Conservation (phyloP, 2,888 invertebrate genomes). For the Polyploca ridens region DNA sequence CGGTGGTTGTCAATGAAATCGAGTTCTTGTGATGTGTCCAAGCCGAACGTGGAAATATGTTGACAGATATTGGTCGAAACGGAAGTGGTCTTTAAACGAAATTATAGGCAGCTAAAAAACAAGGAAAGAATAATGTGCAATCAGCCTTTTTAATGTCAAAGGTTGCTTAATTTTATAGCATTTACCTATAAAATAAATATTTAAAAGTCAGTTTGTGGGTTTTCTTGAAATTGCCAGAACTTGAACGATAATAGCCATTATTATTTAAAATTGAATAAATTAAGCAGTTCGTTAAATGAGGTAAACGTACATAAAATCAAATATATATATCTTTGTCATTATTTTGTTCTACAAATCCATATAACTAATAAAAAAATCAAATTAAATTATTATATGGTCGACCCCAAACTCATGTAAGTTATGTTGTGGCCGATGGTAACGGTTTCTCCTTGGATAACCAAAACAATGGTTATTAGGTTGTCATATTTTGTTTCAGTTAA, state of each 20-base stretch:
- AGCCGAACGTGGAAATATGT: slow-evolving; percentile 80
- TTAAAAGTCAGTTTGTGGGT: slow-evolving; percentile 2
- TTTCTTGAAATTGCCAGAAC: not conserved
- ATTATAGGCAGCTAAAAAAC: slow-evolving; percentile 77
- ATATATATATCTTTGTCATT: no score
- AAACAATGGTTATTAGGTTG: no score
- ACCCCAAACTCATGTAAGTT: no score
- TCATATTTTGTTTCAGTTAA: no score
- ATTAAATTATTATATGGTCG: no score
- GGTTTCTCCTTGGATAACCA: no score
- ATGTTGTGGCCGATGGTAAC: no score
- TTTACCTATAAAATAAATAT: slow-evolving; percentile 1
- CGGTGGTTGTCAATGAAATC: slow-evolving; percentile 81
- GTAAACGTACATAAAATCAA: not conserved
- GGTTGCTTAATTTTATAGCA: slow-evolving; percentile 53
- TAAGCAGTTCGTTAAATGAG: not conserved
- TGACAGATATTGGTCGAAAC: slow-evolving; percentile 82
- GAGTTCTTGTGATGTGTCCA: slow-evolving; percentile 81
- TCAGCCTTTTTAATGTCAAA: slow-evolving; percentile 65
- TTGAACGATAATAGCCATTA: not conserved
- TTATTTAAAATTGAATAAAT: slow-evolving; percentile 1
- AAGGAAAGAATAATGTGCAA: slow-evolving; percentile 74
- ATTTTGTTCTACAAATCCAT: no score
- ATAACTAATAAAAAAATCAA: no score
- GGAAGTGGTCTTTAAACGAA: slow-evolving; percentile 80